Evolutionary conservation across 2,113 vertebrate species (phyloP).

Genomic region (Thunnus maccoyii): DNA sequence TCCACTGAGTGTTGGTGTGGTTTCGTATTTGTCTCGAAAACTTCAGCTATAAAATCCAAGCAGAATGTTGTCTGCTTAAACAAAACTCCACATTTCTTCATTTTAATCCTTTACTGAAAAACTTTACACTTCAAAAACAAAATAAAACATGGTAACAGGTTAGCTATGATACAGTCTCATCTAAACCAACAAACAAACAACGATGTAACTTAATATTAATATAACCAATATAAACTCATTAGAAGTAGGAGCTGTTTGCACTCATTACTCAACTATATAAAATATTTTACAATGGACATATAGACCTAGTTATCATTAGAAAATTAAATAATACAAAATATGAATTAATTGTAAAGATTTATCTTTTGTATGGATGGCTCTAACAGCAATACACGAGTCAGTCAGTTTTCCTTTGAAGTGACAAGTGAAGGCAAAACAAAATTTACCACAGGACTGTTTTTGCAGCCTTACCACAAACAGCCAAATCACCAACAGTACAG

Average conservation of each 20-base stretch:
- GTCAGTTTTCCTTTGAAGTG: too few species aligned
- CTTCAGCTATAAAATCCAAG: too few species aligned
- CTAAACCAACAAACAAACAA: neutral
- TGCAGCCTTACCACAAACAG: neutral
- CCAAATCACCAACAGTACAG: too few species aligned
- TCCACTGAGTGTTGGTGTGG: neutral
- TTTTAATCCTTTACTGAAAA: neutral
- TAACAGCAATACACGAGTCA: too few species aligned
- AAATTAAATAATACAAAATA: neutral
- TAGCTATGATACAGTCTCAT: neutral
- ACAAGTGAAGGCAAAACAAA: too few species aligned
- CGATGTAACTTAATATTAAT: neutral
- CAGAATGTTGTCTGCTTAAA: too few species aligned
- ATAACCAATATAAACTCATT: neutral
- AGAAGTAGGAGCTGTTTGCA: slow-evolving; percentile 1
- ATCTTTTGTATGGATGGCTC: too few species aligned
- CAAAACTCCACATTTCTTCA: neutral
- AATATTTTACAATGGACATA: neutral
- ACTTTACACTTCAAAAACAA: too few species aligned
- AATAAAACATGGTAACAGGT: neutral
- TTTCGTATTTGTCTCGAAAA: too few species aligned
- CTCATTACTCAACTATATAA: neutral
- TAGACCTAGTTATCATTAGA: neutral
- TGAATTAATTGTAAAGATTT: too few species aligned
- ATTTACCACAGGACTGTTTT: too few species aligned